Conservation (phyloP, 1,140 invertebrate species). For the Polyergus mexicanus region DNA sequence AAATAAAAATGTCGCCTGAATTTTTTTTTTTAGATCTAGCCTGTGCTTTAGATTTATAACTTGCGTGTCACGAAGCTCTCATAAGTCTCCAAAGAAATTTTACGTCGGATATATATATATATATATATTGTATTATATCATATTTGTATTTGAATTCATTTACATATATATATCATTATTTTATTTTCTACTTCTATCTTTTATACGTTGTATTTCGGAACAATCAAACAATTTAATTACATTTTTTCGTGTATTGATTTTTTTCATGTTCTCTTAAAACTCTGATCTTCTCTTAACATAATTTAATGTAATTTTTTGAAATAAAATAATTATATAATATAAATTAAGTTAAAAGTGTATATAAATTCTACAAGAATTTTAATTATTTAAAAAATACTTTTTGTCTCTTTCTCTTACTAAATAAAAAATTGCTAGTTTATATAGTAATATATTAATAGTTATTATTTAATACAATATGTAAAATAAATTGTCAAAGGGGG, state of each 20-base stretch:
- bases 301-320: not conserved
- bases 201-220: not conserved
- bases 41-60: slow-evolving; percentile 20
- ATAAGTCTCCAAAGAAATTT: slow-evolving; percentile 17
- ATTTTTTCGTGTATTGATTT: not conserved
- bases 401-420: not conserved
- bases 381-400: not conserved
- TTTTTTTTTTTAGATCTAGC: not conserved
- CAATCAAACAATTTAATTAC: not conserved
- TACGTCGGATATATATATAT: slow-evolving; percentile 22
- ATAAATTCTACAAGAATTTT: not conserved
- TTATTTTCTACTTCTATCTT: not conserved
- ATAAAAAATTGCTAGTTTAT: not conserved
- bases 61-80: slow-evolving; percentile 16
- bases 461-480: not conserved
- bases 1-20: not conserved
- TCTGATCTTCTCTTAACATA: not conserved
- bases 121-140: too few relatives aligned
- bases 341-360: not conserved
- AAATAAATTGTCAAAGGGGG: not conserved
- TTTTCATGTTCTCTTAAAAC: not conserved
- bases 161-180: slow-evolving; percentile 33
- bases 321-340: not conserved
- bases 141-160: not conserved
- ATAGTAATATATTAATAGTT: not conserved